phyloP scores from a whole-genome alignment of 2,797 vertebrate species.

The Pipistrellus nathusii region DNA sequence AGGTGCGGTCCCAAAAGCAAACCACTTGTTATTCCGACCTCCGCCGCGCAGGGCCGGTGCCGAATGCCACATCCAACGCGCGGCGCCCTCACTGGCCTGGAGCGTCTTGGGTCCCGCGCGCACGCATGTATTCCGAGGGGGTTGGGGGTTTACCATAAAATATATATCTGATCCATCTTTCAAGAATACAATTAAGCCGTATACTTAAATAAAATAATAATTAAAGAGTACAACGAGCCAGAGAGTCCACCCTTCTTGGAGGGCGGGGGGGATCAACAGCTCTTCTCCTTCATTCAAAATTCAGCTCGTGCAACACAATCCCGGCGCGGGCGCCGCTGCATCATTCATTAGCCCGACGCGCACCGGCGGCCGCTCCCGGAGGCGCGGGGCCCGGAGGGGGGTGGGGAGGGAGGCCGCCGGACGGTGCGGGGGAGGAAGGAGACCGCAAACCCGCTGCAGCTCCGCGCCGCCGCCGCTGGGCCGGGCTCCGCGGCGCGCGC shows the following conservation, averaged over 20 bases:
- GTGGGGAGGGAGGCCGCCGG: too few relatives aligned
- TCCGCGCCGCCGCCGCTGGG: slow-evolving; percentile 78
- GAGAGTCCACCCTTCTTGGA: slow-evolving; percentile 74
- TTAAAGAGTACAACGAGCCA: slow-evolving; percentile 72
- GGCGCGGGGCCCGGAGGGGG: too few relatives aligned
- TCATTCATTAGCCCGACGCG: slow-evolving; percentile 78
- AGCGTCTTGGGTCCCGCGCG: slow-evolving; percentile 77
- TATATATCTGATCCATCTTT: slow-evolving; percentile 57
- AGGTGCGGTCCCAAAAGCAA: slow-evolving; percentile 80
- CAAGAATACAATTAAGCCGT: slow-evolving; percentile 71
- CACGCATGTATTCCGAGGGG: background rate
- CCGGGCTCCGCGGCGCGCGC: slow-evolving; percentile 76
- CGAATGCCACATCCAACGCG: slow-evolving; percentile 83
- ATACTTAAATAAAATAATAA: slow-evolving; percentile 83
- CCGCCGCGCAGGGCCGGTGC: slow-evolving; percentile 78
- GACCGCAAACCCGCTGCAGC: slow-evolving; percentile 77
- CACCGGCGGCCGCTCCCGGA: too few relatives aligned
- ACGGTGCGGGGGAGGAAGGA: slow-evolving; percentile 56
- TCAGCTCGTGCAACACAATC: slow-evolving; percentile 87
- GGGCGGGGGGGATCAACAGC: background rate
- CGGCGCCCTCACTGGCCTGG: slow-evolving; percentile 75
- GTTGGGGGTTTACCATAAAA: slow-evolving; percentile 73
- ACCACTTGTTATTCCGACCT: slow-evolving; percentile 81
- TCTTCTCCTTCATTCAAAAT: slow-evolving; percentile 88
- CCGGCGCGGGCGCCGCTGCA: slow-evolving; percentile 81